These are phyloP conservation scores for Hemiscyllium ocellatum DNA, from an alignment of 2,113 vertebrate genomes.

Conservation along the genomic window DNA sequence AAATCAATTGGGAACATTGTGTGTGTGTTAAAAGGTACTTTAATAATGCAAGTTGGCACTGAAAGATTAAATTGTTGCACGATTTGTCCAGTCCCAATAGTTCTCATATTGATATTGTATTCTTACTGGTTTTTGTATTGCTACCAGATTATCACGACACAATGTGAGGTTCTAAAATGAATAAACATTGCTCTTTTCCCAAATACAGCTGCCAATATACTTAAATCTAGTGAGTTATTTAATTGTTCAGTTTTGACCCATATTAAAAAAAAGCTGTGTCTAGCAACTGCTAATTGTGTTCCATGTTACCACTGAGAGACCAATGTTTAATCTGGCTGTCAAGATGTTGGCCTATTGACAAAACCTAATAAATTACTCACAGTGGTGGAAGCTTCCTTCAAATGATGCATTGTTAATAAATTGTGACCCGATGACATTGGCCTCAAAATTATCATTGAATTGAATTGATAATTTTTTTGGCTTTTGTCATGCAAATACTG, in stretches of 20 bases:
- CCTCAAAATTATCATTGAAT: slow-evolving; percentile 12
- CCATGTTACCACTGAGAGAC: slow-evolving; percentile 5
- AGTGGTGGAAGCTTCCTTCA: slow-evolving; percentile 1
- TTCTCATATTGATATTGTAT: background rate
- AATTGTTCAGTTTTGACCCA: background rate
- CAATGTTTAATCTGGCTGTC: slow-evolving; percentile 32
- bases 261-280: background rate
- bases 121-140: background rate
- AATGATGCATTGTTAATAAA: slow-evolving; percentile 13
- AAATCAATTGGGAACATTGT: background rate
- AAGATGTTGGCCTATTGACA: slow-evolving; percentile 31
- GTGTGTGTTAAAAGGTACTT: background rate
- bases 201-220: background rate
- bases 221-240: background rate
- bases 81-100: background rate
- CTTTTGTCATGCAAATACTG: slow-evolving; percentile 16
- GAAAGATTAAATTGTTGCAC: background rate
- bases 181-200: background rate
- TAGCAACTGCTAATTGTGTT: background rate
- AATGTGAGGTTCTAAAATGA: background rate
- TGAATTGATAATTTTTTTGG: slow-evolving; percentile 8
- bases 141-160: background rate
- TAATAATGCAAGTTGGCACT: background rate
- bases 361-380: slow-evolving; percentile 26
- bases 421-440: slow-evolving; percentile 17